Conservation (phyloP, 2,888 invertebrate genomes). For the Erebia ligea region DNA sequence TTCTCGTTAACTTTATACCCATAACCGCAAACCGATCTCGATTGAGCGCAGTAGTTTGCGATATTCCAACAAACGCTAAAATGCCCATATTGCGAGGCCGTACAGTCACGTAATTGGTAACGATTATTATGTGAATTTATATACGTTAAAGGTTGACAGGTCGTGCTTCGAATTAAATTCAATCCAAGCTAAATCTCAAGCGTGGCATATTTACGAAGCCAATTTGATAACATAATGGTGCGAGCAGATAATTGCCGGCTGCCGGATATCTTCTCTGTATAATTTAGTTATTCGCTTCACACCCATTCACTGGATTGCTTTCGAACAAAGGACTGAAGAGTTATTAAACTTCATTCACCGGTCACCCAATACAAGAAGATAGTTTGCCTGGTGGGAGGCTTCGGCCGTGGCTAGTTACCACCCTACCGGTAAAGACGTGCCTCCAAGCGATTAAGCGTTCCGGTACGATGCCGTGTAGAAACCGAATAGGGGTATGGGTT, state of each 20-base stretch:
- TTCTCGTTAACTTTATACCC: background rate
- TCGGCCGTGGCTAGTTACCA: too few species aligned
- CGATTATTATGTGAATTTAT: conserved; percentile 78
- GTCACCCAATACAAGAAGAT: background rate
- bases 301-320: conserved; percentile 25
- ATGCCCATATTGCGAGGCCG: conserved; percentile 68
- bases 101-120: conserved; percentile 76
- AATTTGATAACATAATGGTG: conserved; percentile 48
- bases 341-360: background rate
- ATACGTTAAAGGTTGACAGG: conserved; percentile 74
- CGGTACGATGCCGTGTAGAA: too few species aligned
- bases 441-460: too few species aligned
- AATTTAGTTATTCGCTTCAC: conserved; percentile 34
- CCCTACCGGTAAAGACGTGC: too few species aligned
- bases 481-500: too few species aligned
- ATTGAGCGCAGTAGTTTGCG: conserved; percentile 59
- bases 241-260: conserved; percentile 44
- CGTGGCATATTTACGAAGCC: conserved; percentile 63
- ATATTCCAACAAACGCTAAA: conserved; percentile 61
- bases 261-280: conserved; percentile 39
- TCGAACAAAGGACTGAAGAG: conserved; percentile 22
- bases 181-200: conserved; percentile 61
- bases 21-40: conserved; percentile 63
- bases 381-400: too few species aligned
- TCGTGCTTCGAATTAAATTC: conserved; percentile 65